Percentiles rank a stretch among this genome's conserved stretches.
Evolutionary conservation across 2,888 invertebrate genomes (phyloP).

Genomic region (Eilema caniola): DNA sequence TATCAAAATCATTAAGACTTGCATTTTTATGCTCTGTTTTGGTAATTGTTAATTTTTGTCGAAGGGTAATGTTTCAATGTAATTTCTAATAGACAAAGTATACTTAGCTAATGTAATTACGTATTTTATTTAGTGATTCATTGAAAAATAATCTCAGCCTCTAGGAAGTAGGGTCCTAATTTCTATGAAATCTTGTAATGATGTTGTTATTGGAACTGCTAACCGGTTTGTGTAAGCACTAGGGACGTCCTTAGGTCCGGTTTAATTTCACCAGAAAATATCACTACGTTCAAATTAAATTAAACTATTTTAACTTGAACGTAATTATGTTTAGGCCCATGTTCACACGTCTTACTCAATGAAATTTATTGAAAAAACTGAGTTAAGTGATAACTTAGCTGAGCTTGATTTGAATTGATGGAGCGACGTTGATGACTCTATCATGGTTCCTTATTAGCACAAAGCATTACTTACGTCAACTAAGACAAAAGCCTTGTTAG

Average conservation of each 20-base stretch:
- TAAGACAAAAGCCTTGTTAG: not conserved
- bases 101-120: not conserved
- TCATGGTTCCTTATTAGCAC: not conserved
- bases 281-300: not conserved
- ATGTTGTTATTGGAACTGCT: not conserved
- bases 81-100: no score
- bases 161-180: not conserved
- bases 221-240: not conserved
- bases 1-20: not conserved
- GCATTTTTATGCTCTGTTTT: not conserved
- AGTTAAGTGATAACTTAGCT: not conserved
- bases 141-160: not conserved
- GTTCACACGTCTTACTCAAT: not conserved
- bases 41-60: not conserved
- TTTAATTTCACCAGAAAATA: not conserved
- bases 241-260: not conserved
- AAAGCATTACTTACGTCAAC: not conserved
- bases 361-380: not conserved
- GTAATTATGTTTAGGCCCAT: not conserved
- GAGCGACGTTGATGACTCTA: not conserved
- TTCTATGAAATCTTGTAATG: not conserved
- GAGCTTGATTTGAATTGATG: not conserved
- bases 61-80: no score
- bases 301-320: not conserved
- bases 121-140: not conserved